Conservation (phyloP, 2,797 vertebrate genomes). For the Calcarius lapponicus region DNA sequence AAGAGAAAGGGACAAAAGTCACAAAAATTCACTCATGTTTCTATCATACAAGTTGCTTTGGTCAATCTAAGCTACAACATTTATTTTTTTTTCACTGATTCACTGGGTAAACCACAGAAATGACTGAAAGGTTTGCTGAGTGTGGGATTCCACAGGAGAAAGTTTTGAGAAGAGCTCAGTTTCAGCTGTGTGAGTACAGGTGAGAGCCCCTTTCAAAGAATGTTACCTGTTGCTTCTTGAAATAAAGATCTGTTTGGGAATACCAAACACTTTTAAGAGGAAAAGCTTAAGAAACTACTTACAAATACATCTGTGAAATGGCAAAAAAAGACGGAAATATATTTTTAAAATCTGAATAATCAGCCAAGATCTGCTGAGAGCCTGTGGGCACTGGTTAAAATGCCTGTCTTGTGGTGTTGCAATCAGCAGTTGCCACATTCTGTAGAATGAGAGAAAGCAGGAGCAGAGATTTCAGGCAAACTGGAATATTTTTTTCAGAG, state of each 20-base stretch:
- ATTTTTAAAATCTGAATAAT: neutral
- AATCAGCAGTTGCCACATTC: neutral
- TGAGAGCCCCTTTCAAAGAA: neutral
- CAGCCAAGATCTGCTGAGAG: neutral
- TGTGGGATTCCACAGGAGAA: neutral
- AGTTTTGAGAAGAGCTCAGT: neutral
- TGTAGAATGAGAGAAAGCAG: neutral
- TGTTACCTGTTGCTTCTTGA: neutral
- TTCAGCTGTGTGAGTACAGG: neutral
- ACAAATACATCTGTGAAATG: neutral
- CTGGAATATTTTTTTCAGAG: neutral
- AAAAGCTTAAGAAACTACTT: neutral
- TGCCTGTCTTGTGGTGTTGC: neutral
- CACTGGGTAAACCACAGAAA: accelerated
- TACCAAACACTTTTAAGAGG: neutral
- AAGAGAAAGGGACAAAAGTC: neutral
- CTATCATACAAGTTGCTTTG: neutral
- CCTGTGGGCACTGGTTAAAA: neutral
- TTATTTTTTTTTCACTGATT: neutral
- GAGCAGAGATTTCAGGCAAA: neutral
- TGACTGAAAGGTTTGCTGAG: neutral
- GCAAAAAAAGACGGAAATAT: neutral
- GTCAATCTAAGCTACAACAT: neutral
- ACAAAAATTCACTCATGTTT: neutral
- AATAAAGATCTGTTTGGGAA: neutral